A percentile compares a stretch with the other conserved stretches of the same genome.
phyloP scores from a whole-genome alignment of 2,888 invertebrate species.

The Euproctis similis region DNA sequence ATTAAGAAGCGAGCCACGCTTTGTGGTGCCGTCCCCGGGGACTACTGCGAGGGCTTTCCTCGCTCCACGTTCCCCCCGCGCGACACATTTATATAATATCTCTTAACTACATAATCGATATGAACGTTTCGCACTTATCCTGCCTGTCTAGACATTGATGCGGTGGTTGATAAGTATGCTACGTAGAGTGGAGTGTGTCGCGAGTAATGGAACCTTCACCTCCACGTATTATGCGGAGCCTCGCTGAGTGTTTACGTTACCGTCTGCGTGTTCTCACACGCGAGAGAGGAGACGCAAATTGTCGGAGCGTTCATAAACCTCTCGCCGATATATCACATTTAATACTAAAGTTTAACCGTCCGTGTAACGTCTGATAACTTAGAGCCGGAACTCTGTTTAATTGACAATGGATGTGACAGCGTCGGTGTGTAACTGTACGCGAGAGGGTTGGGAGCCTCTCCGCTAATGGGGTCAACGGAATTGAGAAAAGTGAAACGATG shows the following conservation, averaged over 20 bases:
- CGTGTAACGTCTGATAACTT: constrained; percentile 33
- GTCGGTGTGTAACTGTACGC: constrained; percentile 37
- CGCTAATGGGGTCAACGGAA: constrained; percentile 65
- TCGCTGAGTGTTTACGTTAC: constrained; percentile 32
- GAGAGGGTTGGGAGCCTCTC: constrained; percentile 48
- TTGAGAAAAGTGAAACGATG: constrained; percentile 65
- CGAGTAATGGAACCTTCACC: constrained; percentile 17
- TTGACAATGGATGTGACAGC: constrained; percentile 58
- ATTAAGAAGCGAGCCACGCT: constrained; percentile 62
- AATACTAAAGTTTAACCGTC: constrained; percentile 35
- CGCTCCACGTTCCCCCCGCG: too few relatives aligned
- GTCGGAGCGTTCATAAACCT: constrained; percentile 31
- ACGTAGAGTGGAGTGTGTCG: constrained; percentile 34
- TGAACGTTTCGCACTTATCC: constrained; percentile 48
- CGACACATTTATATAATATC: constrained; percentile 63
- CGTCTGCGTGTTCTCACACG: constrained; percentile 22
- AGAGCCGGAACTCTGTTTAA: constrained; percentile 48
- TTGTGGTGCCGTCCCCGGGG: constrained; percentile 35
- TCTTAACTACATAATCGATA: constrained; percentile 70
- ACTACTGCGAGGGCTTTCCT: constrained; percentile 33
- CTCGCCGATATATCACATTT: constrained; percentile 30
- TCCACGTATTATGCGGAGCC: constrained; percentile 11
- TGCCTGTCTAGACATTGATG: constrained; percentile 56
- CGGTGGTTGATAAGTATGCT: constrained; percentile 34
- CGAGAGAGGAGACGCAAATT: constrained; percentile 18